These are phyloP conservation scores for Dynastes hyllus DNA, from an alignment of 2,888 invertebrate genomes.

Conservation along the genomic window DNA sequence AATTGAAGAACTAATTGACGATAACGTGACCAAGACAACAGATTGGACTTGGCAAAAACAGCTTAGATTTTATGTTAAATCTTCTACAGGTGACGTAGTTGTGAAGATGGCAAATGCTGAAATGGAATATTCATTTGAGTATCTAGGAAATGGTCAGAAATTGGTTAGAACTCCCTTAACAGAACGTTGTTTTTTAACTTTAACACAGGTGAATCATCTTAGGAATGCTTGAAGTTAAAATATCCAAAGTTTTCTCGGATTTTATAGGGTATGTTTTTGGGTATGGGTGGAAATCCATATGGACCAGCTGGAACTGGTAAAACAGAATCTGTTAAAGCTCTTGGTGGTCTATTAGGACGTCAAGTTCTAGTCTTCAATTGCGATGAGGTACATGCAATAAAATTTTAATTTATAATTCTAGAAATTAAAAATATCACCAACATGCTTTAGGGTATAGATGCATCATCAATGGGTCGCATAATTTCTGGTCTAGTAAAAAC, in stretches of 20 bases:
- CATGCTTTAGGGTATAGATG: conserved; percentile 83
- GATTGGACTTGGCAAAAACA: conserved; percentile 98
- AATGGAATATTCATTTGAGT: conserved; percentile 97
- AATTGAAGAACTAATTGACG: conserved; percentile 83
- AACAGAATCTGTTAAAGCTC: conserved; percentile 98
- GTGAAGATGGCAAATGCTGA: conserved; percentile 95
- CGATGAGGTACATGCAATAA: conserved; percentile 81
- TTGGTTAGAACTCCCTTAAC: conserved; percentile 97
- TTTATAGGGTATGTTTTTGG: conserved; percentile 90
- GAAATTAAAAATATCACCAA: conserved; percentile 15
- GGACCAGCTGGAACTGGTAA: conserved; percentile 99
- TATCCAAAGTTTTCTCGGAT: not conserved
- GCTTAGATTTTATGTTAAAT: conserved; percentile 76
- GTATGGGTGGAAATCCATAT: conserved; percentile 98
- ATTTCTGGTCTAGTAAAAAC: conserved; percentile 94
- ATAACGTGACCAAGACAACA: conserved; percentile 77
- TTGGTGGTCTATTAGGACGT: conserved; percentile 91
- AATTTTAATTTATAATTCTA: no score
- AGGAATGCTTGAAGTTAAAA: not conserved
- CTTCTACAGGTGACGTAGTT: conserved; percentile 75
- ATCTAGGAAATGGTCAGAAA: conserved; percentile 96
- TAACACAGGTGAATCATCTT: conserved; percentile 83
- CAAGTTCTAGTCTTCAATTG: conserved; percentile 98
- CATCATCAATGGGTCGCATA: conserved; percentile 94
- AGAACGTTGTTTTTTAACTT: conserved; percentile 97